Evolutionary conservation across 2,888 invertebrate species (phyloP).

Genomic region (Harmothoe impar): DNA sequence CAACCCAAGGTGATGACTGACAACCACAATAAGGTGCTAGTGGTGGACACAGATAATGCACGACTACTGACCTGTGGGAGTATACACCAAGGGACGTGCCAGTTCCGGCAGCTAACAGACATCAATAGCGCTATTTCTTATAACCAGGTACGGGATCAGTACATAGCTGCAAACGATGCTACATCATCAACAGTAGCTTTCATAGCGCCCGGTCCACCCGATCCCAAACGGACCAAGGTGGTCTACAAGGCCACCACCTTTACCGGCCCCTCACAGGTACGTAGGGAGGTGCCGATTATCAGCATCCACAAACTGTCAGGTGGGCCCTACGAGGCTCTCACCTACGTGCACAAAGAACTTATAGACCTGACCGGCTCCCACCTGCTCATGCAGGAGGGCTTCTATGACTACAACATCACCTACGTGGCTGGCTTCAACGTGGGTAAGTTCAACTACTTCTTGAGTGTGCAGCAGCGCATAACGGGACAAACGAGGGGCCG

Average conservation of each 20-base stretch:
- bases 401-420: conserved; percentile 57
- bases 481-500: conserved; percentile 41
- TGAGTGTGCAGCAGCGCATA: conserved; percentile 63
- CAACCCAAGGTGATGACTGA: conserved; percentile 70
- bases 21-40: conserved; percentile 79
- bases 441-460: conserved; percentile 77
- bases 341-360: not conserved
- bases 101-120: conserved; percentile 75
- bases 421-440: conserved; percentile 80
- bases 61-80: conserved; percentile 81
- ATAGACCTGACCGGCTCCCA: not conserved
- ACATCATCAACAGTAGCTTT: conserved; percentile 67
- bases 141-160: conserved; percentile 9
- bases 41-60: conserved; percentile 75
- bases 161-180: conserved; percentile 66
- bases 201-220: conserved; percentile 64
- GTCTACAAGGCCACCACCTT: conserved; percentile 67
- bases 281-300: conserved; percentile 64
- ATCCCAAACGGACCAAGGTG: conserved; percentile 45
- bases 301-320: conserved; percentile 65
- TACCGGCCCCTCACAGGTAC: conserved; percentile 49
- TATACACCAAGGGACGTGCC: conserved; percentile 79
- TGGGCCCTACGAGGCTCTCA: not conserved
- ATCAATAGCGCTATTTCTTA: conserved; percentile 67
- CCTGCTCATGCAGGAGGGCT: conserved; percentile 14